Conservation (phyloP, 2,888 invertebrate genomes). For the Drepanosiphum platanoidis region DNA sequence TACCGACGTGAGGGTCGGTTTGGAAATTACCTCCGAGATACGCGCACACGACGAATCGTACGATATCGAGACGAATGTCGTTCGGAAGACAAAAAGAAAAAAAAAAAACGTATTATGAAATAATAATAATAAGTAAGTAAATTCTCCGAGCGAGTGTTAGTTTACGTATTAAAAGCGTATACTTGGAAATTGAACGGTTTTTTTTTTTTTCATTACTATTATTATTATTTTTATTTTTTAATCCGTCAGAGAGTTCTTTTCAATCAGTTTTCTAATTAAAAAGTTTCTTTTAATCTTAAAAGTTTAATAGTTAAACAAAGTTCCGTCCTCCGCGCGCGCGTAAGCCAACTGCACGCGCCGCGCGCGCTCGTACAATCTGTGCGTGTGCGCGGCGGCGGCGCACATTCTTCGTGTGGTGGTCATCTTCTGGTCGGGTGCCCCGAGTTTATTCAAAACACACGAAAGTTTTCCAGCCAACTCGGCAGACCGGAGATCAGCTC, state of each 20-base stretch:
- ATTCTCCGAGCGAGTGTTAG: not conserved
- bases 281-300: constrained; percentile 46
- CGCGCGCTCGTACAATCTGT: not conserved
- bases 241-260: constrained; percentile 30
- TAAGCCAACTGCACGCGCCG: not conserved
- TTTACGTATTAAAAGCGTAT: constrained; percentile 10
- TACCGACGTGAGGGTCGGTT: constrained; percentile 3
- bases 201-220: no score
- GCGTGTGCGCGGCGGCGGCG: not conserved
- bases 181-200: constrained; percentile 7
- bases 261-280: constrained; percentile 51
- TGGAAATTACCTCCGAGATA: constrained; percentile 48
- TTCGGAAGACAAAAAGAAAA: no score
- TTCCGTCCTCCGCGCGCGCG: not conserved
- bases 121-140: not conserved
- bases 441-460: constrained; percentile 29
- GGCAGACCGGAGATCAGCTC: not conserved
- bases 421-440: constrained; percentile 43
- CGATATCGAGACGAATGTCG: constrained; percentile 7
- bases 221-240: no score
- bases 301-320: constrained; percentile 20
- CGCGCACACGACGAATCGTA: constrained; percentile 40
- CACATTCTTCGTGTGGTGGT: constrained; percentile 48
- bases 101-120: not conserved
- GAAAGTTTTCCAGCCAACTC: constrained; percentile 20